Evolutionary conservation across 1,140 invertebrate genomes (phyloP).

Genomic region (Amyelois transitella): DNA sequence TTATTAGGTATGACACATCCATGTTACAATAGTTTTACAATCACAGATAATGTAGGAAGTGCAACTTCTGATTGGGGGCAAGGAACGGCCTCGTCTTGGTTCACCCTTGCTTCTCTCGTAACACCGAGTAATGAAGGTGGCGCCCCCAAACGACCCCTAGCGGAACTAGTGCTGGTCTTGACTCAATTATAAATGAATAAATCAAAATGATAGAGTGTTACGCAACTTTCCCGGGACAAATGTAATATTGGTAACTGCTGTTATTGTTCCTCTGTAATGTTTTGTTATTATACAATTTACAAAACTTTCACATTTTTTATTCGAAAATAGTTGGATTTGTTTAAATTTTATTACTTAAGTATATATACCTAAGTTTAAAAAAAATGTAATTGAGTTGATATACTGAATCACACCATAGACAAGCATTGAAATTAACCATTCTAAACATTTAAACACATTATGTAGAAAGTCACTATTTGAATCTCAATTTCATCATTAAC

Average conservation of each 20-base stretch:
- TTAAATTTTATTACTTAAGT: too few species aligned
- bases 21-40: neutral
- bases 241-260: neutral
- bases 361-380: too few species aligned
- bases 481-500: too few species aligned
- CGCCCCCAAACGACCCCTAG: conserved; percentile 30
- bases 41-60: neutral
- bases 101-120: conserved; percentile 29
- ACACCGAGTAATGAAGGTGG: conserved; percentile 36
- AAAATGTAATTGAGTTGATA: too few species aligned
- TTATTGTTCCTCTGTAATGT: neutral
- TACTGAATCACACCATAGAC: too few species aligned
- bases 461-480: too few species aligned
- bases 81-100: neutral
- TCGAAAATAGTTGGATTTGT: too few species aligned
- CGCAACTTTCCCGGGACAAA: neutral
- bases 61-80: neutral
- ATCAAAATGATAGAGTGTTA: conserved; percentile 33
- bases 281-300: too few species aligned
- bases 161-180: conserved; percentile 14
- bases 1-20: neutral
- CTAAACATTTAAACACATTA: too few species aligned
- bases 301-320: too few species aligned
- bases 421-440: too few species aligned
- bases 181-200: conserved; percentile 58